phyloP scores from a whole-genome alignment of 2,113 vertebrate genomes.

The Hippoglossus stenolepis region DNA sequence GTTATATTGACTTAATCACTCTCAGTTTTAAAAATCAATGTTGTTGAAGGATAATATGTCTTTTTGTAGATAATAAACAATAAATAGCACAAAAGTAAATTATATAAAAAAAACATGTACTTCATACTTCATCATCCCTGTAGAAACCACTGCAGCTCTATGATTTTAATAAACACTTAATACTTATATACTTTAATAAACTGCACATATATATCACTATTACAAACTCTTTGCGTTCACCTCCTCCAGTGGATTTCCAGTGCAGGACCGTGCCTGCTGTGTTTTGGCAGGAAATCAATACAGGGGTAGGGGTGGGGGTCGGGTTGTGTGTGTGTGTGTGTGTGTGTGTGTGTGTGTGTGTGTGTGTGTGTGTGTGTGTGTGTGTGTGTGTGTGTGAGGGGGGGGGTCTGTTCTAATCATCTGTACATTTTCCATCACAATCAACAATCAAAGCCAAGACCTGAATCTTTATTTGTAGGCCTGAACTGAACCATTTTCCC shows the following conservation, averaged over 20 bases:
- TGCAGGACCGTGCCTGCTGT: slow-evolving; percentile 96
- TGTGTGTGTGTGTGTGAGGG: too few species aligned
- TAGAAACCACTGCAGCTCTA: too few species aligned
- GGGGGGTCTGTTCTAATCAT: slow-evolving; percentile 99
- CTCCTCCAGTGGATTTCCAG: slow-evolving; percentile 78
- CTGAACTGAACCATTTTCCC: slow-evolving; percentile 99
- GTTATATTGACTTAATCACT: slow-evolving; percentile 9
- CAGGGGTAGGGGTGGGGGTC: slow-evolving; percentile 70
- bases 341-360: too few species aligned
- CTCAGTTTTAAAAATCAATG: neutral
- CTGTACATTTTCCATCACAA: slow-evolving; percentile 99
- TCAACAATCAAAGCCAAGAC: slow-evolving; percentile 99
- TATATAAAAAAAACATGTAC: neutral
- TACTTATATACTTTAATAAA: slow-evolving; percentile 25
- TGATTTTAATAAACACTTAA: slow-evolving; percentile 21
- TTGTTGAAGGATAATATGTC: neutral
- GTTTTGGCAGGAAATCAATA: slow-evolving; percentile 99
- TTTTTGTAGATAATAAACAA: neutral
- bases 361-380: too few species aligned
- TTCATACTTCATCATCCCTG: too few species aligned
- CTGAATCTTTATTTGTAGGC: slow-evolving; percentile 99
- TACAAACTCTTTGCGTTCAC: slow-evolving; percentile 32
- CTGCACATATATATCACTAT: slow-evolving; percentile 21
- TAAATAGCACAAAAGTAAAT: neutral
- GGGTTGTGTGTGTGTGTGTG: too few species aligned